These are phyloP conservation scores for Minunthozetes semirufus DNA, from an alignment of 2,888 invertebrate genomes.

Conservation along the genomic window DNA sequence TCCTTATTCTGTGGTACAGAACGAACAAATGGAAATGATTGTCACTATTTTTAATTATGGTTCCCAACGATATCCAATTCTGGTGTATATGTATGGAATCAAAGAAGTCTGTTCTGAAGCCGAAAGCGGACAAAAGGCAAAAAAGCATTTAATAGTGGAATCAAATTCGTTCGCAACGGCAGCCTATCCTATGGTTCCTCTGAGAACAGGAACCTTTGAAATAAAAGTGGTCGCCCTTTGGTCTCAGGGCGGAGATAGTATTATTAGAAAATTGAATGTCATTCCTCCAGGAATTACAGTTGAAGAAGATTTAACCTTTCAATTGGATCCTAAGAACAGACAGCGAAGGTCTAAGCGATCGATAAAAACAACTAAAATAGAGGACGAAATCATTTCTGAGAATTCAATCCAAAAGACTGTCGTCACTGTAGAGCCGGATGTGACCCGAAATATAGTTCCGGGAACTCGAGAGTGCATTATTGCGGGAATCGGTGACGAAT, in stretches of 20 bases:
- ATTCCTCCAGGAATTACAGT: constrained; percentile 37
- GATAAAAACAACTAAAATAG: constrained; percentile 29
- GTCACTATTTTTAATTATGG: constrained; percentile 43
- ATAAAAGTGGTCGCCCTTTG: constrained; percentile 40
- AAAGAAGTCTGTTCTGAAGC: constrained; percentile 42
- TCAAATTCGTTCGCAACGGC: constrained; percentile 37
- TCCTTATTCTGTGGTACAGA: constrained; percentile 43
- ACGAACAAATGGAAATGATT: constrained; percentile 43
- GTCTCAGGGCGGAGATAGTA: constrained; percentile 39
- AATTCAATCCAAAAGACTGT: constrained; percentile 40
- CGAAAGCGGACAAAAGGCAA: constrained; percentile 38
- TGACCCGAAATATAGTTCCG: constrained; percentile 38
- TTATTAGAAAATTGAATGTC: constrained; percentile 41
- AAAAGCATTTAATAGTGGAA: constrained; percentile 38
- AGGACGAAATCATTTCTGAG: constrained; percentile 39
- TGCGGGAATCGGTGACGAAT: constrained; percentile 40
- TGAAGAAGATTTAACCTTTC: constrained; percentile 38
- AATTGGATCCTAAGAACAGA: constrained; percentile 42
- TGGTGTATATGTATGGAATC: constrained; percentile 42
- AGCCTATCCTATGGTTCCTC: constrained; percentile 41
- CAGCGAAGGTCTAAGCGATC: constrained; percentile 39
- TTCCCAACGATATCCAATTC: constrained; percentile 33
- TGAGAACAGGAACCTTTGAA: constrained; percentile 39
- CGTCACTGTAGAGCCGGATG: constrained; percentile 36
- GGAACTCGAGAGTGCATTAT: constrained; percentile 40